Evolutionary conservation across 2,113 vertebrate species (phyloP), one percentile per base, ranked within the genome.

Genomic region (Pygoscelis adeliae): DNA sequence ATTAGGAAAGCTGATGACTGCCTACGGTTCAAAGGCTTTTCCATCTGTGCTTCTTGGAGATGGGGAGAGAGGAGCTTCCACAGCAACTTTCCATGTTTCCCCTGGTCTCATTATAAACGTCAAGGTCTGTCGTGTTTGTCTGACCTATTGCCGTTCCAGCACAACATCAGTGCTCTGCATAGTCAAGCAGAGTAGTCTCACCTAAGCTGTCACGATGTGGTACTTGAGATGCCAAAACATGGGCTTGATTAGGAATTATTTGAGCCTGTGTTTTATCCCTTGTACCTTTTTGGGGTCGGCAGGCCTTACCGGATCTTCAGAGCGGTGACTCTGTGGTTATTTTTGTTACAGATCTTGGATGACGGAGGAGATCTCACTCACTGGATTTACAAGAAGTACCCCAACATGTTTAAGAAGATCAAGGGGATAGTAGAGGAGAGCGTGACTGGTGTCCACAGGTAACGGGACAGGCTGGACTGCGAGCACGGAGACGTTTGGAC

Each of bases 361-460:
- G 99, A 99, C 5, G 99, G 99, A 36, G 99, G 99, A 8, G 99
- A 99, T 89, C 98, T 99, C 86, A 99, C 99, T 81, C 99, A 99
- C 93, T 99, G 99, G 99, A 99, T 99, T 97, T 99, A 99, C 93
- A 99, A 99, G 98, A 99, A 99, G 89, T 99, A 99, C 40, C 99
- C 99, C 94, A 99, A 99, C 97, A 99, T 99, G 99, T 99, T 99
- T 96, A 99, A 99, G 97, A 99, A 99, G 98, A 99, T 99, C 98
- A 99, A 99, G 97, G 99, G 99, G 78, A 99, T 99, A 9, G 99
- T 99, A 34, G 99, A 99, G 96, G 99, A 99, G 98, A 99, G 99
- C 6, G 99, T 99, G 26, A 99, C 99, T 11, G 99, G 99, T 15
- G 99, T 99, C 10, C 99, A 99, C 97, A 99, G 99, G 99, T 99